A percentile compares a stretch with the other conserved stretches of the same genome.
Conservation (phyloP, 2,888 invertebrate species). For the Euproctis similis region DNA sequence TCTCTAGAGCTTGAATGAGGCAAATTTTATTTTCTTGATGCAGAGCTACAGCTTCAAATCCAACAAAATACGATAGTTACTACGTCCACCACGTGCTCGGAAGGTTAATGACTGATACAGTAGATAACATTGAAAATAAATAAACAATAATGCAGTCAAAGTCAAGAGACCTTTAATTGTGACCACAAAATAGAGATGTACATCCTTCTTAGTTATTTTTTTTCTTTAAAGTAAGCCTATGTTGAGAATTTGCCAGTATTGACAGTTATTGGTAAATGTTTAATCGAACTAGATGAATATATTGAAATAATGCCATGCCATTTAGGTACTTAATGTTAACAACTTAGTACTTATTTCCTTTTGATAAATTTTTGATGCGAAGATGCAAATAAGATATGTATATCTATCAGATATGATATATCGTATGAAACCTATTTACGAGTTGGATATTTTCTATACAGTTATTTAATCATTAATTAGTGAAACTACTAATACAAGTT, state of each 20-base stretch:
- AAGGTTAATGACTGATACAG: slow-evolving; percentile 70
- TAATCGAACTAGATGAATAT: too few relatives aligned
- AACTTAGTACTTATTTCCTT: too few relatives aligned
- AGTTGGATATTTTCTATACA: too few relatives aligned
- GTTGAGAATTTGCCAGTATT: slow-evolving; percentile 3
- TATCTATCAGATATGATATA: too few relatives aligned
- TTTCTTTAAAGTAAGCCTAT: neutral
- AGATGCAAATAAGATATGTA: too few relatives aligned
- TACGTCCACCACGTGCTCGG: slow-evolving; percentile 69
- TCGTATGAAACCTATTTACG: too few relatives aligned
- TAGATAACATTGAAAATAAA: slow-evolving; percentile 66
- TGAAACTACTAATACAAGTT: too few relatives aligned
- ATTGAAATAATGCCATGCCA: too few relatives aligned
- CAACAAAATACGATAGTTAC: slow-evolving; percentile 66
- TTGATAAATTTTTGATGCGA: too few relatives aligned
- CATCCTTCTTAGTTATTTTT: slow-evolving; percentile 1
- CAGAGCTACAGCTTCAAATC: slow-evolving; percentile 75
- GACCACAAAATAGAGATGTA: slow-evolving; percentile 9
- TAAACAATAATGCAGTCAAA: slow-evolving; percentile 48
- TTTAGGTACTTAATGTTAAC: too few relatives aligned
- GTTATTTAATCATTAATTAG: too few relatives aligned
- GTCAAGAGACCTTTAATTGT: slow-evolving; percentile 12
- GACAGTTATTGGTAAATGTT: slow-evolving; percentile 11
- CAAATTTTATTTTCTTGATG: slow-evolving; percentile 65
- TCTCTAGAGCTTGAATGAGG: slow-evolving; percentile 74